Evolutionary conservation across 2,797 vertebrate species (phyloP).

Genomic region (Tamandua tetradactyla): DNA sequence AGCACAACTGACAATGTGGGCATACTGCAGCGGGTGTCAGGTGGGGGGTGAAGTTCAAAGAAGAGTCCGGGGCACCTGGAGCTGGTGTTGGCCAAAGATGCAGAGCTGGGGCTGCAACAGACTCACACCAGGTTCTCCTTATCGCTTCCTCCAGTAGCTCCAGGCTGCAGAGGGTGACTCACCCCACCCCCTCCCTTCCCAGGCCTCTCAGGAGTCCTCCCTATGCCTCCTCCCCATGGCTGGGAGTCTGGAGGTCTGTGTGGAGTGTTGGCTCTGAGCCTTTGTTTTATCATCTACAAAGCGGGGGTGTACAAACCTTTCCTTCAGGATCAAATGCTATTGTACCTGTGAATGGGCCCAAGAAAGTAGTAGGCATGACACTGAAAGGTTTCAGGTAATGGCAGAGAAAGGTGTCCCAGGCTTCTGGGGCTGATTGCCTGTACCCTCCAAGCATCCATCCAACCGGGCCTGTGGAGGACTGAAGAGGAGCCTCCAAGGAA

Average conservation of each 20-base stretch:
- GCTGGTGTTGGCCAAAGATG: rapidly evolving
- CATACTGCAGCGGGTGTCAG: too few relatives aligned
- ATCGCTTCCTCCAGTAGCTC: not conserved
- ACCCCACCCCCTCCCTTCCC: not conserved
- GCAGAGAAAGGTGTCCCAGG: not conserved
- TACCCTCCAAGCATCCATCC: not conserved
- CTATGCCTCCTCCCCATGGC: not conserved
- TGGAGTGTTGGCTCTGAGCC: not conserved
- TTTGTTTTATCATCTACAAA: not conserved
- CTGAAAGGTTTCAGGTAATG: not conserved
- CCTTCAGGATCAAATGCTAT: not conserved
- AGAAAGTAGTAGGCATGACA: not conserved
- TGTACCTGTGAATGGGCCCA: not conserved
- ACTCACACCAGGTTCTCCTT: not conserved
- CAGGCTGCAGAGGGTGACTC: not conserved
- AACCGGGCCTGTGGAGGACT: not conserved
- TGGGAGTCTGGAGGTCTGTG: not conserved
- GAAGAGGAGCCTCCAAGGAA: not conserved
- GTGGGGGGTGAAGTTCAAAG: not conserved
- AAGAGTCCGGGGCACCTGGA: not conserved
- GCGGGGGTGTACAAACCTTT: not conserved
- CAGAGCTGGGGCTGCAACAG: too few relatives aligned
- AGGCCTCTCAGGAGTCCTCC: not conserved
- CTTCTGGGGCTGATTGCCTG: not conserved
- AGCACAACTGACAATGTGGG: not conserved